Conservation (phyloP, 2,888 invertebrate species). For the Autographa pulchrina region DNA sequence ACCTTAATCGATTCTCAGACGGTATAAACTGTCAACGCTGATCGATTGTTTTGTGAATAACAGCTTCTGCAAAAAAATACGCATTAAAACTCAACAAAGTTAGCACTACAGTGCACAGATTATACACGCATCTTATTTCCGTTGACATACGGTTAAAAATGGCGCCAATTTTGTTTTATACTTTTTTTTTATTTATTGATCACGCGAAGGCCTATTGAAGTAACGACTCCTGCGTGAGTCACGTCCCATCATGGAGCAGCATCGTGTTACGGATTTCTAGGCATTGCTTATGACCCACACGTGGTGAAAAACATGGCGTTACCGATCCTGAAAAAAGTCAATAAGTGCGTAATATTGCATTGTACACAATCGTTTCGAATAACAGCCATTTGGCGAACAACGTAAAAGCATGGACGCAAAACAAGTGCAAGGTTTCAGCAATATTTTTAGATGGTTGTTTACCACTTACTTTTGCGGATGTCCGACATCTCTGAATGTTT, state of each 20-base stretch:
- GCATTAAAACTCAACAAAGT: slow-evolving; percentile 22
- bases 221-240: slow-evolving; percentile 53
- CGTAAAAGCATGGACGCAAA: slow-evolving; percentile 37
- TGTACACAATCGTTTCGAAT: slow-evolving; percentile 56
- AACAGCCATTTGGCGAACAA: slow-evolving; percentile 45
- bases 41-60: slow-evolving; percentile 56
- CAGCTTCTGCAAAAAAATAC: slow-evolving; percentile 35
- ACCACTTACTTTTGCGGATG: neutral
- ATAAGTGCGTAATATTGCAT: slow-evolving; percentile 53
- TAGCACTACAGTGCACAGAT: slow-evolving; percentile 16
- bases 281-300: slow-evolving; percentile 54
- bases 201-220: slow-evolving; percentile 19
- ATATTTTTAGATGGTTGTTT: slow-evolving; percentile 23
- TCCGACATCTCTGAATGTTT: neutral
- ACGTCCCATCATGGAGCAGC: slow-evolving; percentile 15
- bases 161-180: neutral
- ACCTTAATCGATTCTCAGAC: slow-evolving; percentile 51
- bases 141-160: slow-evolving; percentile 34
- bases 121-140: slow-evolving; percentile 7
- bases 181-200: slow-evolving; percentile 20
- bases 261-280: slow-evolving; percentile 62
- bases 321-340: slow-evolving; percentile 56
- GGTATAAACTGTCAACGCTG: slow-evolving; percentile 42
- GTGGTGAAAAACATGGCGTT: slow-evolving; percentile 53
- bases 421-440: slow-evolving; percentile 45